A percentile compares a stretch with the other conserved stretches of the same genome.
phyloP scores from a whole-genome alignment of 2,113 vertebrate genomes.

The Vanacampus margaritifer region DNA sequence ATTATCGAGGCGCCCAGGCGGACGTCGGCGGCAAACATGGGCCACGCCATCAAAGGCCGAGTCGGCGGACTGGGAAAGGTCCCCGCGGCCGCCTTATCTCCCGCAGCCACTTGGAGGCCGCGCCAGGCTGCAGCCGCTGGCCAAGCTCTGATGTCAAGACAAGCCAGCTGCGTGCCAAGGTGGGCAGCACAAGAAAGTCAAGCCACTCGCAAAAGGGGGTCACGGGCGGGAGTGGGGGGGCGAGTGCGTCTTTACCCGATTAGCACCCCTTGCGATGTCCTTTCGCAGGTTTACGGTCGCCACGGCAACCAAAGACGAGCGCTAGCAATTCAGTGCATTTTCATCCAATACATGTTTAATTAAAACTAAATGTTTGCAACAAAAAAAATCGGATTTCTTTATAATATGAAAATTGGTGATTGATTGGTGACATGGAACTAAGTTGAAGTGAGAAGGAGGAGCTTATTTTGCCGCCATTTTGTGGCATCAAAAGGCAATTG shows the following conservation, averaged over 20 bases:
- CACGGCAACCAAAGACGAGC: not conserved
- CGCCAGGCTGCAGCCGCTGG: constrained; percentile 65
- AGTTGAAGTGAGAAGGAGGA: too few species aligned
- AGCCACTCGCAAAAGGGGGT: constrained; percentile 29
- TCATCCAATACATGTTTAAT: too few species aligned
- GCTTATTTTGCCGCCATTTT: too few species aligned
- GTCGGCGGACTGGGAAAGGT: constrained; percentile 66
- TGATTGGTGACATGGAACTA: too few species aligned
- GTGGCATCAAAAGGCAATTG: too few species aligned
- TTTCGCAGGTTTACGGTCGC: not conserved
- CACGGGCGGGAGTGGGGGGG: constrained; percentile 7
- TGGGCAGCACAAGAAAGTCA: constrained; percentile 50
- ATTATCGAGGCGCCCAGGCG: constrained; percentile 2
- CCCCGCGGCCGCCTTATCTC: constrained; percentile 68
- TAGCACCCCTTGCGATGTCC: constrained; percentile 14
- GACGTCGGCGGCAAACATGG: constrained; percentile 50
- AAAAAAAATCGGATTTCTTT: too few species aligned
- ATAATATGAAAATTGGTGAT: too few species aligned
- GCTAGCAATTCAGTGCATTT: too few species aligned
- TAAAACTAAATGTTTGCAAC: too few species aligned
- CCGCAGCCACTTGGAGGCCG: constrained; percentile 67
- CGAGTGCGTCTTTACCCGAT: constrained; percentile 32
- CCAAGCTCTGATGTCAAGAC: constrained; percentile 72
- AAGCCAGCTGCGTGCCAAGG: constrained; percentile 60
- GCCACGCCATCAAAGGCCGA: constrained; percentile 63